A percentile compares a stretch with the other conserved stretches of the same genome.
Evolutionary conservation across 30 jellyfish, hydroid and myxozoan genomes (phyloP).

Genomic region (Catostylus mosaicus): DNA sequence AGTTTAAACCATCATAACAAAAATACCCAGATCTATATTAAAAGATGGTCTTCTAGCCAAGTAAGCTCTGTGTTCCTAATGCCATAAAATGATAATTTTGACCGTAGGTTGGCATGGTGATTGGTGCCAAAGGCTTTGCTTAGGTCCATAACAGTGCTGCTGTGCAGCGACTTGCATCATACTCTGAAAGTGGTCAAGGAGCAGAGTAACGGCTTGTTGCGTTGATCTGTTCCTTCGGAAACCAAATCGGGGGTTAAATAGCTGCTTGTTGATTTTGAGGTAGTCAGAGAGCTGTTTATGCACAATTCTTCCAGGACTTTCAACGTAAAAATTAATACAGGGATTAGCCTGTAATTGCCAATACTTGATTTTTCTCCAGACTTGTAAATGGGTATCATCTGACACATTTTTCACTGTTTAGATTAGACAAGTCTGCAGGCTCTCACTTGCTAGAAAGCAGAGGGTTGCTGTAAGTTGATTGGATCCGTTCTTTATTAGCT

Average conservation of each 20-base stretch:
- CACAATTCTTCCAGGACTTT: neutral
- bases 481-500: too few species aligned
- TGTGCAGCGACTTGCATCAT: constrained; percentile 49
- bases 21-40: constrained; percentile 64
- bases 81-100: constrained; percentile 48
- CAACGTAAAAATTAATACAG: constrained; percentile 36
- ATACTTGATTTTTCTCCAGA: too few species aligned
- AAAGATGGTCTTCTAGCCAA: constrained; percentile 64
- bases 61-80: constrained; percentile 61
- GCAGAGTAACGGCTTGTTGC: constrained; percentile 61
- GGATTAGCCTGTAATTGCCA: too few species aligned
- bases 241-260: constrained; percentile 42
- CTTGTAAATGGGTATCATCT: too few species aligned
- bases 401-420: too few species aligned
- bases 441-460: too few species aligned
- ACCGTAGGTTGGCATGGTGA: constrained; percentile 52
- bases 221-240: constrained; percentile 50
- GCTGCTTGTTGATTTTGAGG: constrained; percentile 34
- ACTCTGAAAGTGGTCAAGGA: constrained; percentile 42
- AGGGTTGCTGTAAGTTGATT: too few species aligned
- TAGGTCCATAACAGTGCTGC: constrained; percentile 47
- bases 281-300: constrained; percentile 45
- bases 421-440: too few species aligned
- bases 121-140: constrained; percentile 41
- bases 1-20: constrained; percentile 62